phyloP scores from a whole-genome alignment of 2,888 invertebrate species.

The Tetranychus piercei region DNA sequence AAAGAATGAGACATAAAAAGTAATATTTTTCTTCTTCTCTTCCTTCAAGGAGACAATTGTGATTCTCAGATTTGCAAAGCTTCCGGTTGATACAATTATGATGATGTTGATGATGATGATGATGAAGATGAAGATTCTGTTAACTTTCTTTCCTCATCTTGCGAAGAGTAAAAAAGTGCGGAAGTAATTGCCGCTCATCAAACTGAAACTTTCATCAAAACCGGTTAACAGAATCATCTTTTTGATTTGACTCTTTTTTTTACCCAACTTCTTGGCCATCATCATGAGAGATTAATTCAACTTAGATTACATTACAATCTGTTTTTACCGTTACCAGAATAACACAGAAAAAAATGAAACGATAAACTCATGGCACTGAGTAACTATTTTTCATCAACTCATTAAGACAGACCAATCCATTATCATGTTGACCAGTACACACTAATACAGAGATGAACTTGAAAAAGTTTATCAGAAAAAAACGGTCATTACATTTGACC shows the following conservation, averaged over 20 bases:
- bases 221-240: slow-evolving; percentile 1
- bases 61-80: slow-evolving; percentile 1
- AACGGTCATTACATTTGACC: too few relatives aligned
- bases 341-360: neutral
- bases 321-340: neutral
- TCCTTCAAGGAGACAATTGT: neutral
- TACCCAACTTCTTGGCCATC: neutral
- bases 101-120: neutral
- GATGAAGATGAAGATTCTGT: neutral
- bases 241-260: neutral
- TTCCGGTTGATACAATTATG: neutral
- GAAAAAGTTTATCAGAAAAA: too few relatives aligned
- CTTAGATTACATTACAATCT: neutral
- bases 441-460: too few relatives aligned
- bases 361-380: neutral
- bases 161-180: neutral
- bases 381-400: neutral
- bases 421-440: neutral
- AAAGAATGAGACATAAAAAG: too few relatives aligned
- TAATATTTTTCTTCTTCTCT: neutral
- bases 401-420: neutral
- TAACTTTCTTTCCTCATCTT: neutral
- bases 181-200: neutral
- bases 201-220: neutral
- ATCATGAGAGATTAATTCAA: neutral